phyloP scores from a whole-genome alignment of 2,797 vertebrate species.

The Lindbergichthys nudifrons region DNA sequence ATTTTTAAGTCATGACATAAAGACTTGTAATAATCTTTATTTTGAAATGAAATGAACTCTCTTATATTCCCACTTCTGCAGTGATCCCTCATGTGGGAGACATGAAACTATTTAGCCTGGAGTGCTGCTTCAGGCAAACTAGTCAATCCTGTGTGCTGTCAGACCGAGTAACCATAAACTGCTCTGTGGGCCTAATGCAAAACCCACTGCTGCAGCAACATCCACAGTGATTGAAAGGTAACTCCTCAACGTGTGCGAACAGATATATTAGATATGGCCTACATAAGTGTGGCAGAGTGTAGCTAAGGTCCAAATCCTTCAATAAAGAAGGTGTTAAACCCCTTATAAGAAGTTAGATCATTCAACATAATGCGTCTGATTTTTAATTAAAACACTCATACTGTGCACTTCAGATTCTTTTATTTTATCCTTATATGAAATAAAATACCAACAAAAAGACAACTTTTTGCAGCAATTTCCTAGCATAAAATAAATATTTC shows the following conservation, averaged over 20 bases:
- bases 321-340: background rate
- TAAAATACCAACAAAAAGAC: background rate
- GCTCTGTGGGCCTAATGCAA: background rate
- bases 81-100: background rate
- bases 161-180: background rate
- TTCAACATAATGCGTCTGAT: background rate
- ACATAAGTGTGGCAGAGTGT: background rate
- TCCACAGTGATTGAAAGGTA: background rate
- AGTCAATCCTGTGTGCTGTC: slow-evolving; percentile 14
- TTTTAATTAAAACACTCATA: background rate
- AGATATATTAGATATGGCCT: background rate
- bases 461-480: background rate
- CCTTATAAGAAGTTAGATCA: background rate
- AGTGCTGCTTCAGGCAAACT: slow-evolving; percentile 25
- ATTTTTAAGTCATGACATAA: background rate
- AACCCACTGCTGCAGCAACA: slow-evolving; percentile 4
- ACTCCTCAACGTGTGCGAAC: background rate
- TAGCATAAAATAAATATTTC: background rate
- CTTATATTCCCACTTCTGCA: background rate
- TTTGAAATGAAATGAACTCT: background rate
- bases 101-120: slow-evolving; percentile 6
- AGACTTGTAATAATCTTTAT: background rate
- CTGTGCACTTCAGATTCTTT: background rate
- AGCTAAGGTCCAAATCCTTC: background rate
- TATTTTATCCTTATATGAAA: background rate